phyloP scores from a whole-genome alignment of 1,140 invertebrate species.

The Pristionchus pacificus region DNA sequence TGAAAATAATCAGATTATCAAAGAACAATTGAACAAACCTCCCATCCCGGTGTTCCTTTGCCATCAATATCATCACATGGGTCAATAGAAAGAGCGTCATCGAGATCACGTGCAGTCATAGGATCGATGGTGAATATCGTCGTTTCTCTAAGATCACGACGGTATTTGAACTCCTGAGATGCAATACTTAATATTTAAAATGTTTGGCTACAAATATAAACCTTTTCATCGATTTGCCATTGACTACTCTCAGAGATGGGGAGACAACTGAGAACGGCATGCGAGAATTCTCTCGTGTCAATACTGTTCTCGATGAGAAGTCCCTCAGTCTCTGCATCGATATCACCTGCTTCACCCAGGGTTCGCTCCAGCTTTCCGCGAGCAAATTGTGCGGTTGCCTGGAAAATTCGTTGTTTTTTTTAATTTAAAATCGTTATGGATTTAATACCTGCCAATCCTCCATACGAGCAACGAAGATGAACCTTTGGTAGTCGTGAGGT shows the following conservation, averaged over 20 bases:
- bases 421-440: neutral
- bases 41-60: constrained; percentile 44
- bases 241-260: constrained; percentile 56
- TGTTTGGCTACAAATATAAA: neutral
- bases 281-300: constrained; percentile 68
- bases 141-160: constrained; percentile 72
- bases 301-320: constrained; percentile 75
- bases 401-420: neutral
- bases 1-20: neutral
- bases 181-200: neutral
- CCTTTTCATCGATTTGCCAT: constrained; percentile 59
- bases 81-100: constrained; percentile 83
- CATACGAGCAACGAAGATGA: constrained; percentile 31
- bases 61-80: constrained; percentile 69
- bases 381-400: constrained; percentile 35
- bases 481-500: constrained; percentile 28
- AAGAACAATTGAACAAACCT: too few species aligned
- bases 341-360: constrained; percentile 67
- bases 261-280: constrained; percentile 65
- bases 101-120: constrained; percentile 77
- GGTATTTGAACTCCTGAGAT: constrained; percentile 63
- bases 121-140: constrained; percentile 91
- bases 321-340: constrained; percentile 68
- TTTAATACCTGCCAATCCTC: constrained; percentile 24
- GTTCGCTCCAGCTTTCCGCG: constrained; percentile 66